Base-by-base conservation (phyloP, 2,888 invertebrate genomes). In the Megalurothrips usitatus region DNA sequence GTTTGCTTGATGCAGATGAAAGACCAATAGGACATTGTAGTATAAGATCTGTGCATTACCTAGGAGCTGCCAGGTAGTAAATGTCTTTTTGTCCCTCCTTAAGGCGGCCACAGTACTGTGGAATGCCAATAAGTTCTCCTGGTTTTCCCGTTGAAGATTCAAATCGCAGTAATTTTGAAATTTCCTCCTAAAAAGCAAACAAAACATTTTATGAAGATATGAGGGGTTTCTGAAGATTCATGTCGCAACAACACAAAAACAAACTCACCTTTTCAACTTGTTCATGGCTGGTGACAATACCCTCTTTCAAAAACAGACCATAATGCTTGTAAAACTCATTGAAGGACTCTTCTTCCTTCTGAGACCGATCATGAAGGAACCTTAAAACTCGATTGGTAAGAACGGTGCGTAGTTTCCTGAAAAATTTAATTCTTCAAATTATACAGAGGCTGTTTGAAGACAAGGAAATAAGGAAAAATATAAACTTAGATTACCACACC, bases 21-120 rank as follows among this genome's bases (percentile, higher is more conserved):
- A 19, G 17, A 14, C 6, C 6, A 0, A 17, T 9, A 52, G 12
- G 49, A 1, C 23, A 19, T 26, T 14, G 6, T 79, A 19, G 79
- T 28, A 48, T 63, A 34, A 68, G 10, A 8, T 79, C 26, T 6
- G 78, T 2, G 28, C 80, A 58, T 78, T 89, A 95, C 95, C 93
- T 96, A 11, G 98, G 98, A 19, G 98, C 96, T 52, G 96, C 94
- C 84, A 99, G 89, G 86, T 98, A 99, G 87, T 94, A 98, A 84
- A 99, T 95, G 82, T 93, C 93, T 85, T 93, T 94, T 85, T 96
- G 94, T 49, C 92, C 94, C 63, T 93, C 92, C 83, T 93, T 92
- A 87, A 96, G 93, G 81, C 92, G 89, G 63, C 89, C 89, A 82
- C 91, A 91, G 86, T 99, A 99, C 81, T 98, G 96, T 0, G 92